Conservation (phyloP, 35 echinoderm and acorn worm genomes). For the Apostichopus parvimensis region DNA sequence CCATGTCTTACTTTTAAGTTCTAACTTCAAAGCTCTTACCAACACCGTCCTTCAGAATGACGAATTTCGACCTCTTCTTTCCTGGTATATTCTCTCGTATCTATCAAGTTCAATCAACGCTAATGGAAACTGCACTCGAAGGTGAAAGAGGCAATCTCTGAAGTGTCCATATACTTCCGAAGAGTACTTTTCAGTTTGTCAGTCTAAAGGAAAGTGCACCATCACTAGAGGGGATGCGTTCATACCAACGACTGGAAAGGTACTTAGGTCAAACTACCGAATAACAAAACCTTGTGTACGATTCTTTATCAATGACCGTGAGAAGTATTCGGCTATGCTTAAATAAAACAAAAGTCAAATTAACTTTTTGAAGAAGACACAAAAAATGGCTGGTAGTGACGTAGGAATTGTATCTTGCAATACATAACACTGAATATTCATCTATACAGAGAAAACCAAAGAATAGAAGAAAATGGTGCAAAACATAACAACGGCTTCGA, state of each 20-base stretch:
- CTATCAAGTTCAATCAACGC: slow-evolving; percentile 10
- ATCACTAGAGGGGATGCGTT: neutral
- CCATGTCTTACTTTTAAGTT: neutral
- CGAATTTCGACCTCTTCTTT: neutral
- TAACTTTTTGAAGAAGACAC: too few relatives aligned
- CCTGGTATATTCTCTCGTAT: slow-evolving; percentile 6
- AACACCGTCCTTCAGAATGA: slow-evolving; percentile 1
- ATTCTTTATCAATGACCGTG: neutral
- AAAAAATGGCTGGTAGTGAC: too few relatives aligned
- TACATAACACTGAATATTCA: too few relatives aligned
- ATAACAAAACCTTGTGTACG: neutral
- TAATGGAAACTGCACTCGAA: slow-evolving; percentile 33
- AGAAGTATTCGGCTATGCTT: too few relatives aligned
- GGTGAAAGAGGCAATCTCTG: slow-evolving; percentile 28
- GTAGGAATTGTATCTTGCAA: too few relatives aligned
- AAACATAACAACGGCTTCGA: too few relatives aligned
- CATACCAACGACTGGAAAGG: neutral
- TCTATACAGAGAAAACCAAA: too few relatives aligned
- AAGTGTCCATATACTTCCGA: slow-evolving; percentile 14
- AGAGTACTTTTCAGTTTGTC: neutral
- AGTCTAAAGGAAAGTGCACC: neutral
- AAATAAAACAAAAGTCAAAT: too few relatives aligned
- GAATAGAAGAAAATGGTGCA: too few relatives aligned
- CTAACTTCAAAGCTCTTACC: neutral
- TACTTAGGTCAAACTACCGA: neutral